Evolutionary conservation across 2,888 invertebrate genomes (phyloP).

Genomic region (Habrosyne pyritoides): DNA sequence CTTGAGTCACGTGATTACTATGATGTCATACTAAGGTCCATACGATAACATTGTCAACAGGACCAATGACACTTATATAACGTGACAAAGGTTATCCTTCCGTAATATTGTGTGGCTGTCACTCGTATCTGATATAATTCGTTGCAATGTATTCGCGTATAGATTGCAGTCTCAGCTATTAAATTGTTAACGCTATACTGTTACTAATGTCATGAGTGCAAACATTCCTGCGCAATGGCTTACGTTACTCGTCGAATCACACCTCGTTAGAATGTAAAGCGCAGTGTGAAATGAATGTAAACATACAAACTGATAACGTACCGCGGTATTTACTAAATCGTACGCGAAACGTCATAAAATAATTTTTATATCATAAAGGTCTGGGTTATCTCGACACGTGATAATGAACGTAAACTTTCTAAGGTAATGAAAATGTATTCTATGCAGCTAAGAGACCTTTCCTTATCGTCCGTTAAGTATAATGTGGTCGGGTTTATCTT

Average conservation of each 20-base stretch:
- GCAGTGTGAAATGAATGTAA: slow-evolving; percentile 19
- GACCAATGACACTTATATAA: slow-evolving; percentile 3
- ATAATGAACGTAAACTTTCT: slow-evolving; percentile 3
- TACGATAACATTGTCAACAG: neutral
- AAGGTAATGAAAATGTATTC: neutral
- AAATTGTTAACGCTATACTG: neutral
- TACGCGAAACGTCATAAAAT: slow-evolving; percentile 21
- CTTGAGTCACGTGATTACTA: neutral
- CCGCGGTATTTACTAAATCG: slow-evolving; percentile 28
- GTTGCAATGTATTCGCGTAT: neutral
- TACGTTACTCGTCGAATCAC: slow-evolving; percentile 20
- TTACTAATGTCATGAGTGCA: slow-evolving; percentile 14
- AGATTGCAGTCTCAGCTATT: neutral
- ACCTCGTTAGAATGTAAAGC: slow-evolving; percentile 16
- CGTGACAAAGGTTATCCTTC: neutral
- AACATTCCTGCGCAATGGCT: slow-evolving; percentile 18
- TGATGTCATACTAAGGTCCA: neutral
- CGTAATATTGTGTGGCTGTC: neutral
- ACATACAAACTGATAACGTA: slow-evolving; percentile 25
- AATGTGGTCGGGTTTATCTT: neutral
- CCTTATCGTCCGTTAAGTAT: neutral
- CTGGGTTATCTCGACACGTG: slow-evolving; percentile 33
- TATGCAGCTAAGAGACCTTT: neutral
- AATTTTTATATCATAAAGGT: slow-evolving; percentile 31
- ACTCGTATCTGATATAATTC: slow-evolving; percentile 13